Percentiles rank a stretch among this genome's conserved stretches.
phyloP scores from a whole-genome alignment of 2,888 invertebrate genomes.

The Synergus itoensis region DNA sequence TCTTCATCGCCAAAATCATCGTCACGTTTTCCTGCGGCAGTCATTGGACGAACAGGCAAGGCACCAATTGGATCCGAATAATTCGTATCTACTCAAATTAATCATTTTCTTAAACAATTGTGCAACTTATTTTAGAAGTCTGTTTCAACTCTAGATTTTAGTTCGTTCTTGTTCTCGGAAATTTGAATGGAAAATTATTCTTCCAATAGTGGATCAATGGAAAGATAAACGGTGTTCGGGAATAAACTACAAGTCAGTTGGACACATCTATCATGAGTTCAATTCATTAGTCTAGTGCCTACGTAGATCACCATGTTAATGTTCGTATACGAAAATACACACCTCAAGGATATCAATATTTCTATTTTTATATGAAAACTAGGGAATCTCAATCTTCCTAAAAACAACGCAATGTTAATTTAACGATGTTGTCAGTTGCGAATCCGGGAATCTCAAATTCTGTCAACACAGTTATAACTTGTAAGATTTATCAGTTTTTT shows the following conservation, averaged over 20 bases:
- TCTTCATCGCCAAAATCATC: constrained; percentile 88
- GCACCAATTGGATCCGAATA: constrained; percentile 82
- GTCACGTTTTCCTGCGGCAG: constrained; percentile 80
- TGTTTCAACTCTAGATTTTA: neutral
- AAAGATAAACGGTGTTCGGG: constrained; percentile 55
- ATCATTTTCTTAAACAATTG: too few relatives aligned
- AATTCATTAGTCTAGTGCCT: constrained; percentile 71
- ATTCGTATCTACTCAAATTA: constrained; percentile 76
- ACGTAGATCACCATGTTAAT: constrained; percentile 66
- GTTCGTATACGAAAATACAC: constrained; percentile 60
- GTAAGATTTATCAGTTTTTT: neutral
- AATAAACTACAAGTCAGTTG: constrained; percentile 66
- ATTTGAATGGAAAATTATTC: constrained; percentile 37
- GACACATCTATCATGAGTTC: constrained; percentile 69
- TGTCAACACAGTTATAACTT: neutral
- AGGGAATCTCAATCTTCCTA: too few relatives aligned
- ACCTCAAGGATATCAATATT: constrained; percentile 54
- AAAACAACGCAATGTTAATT: too few relatives aligned
- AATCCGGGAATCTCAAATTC: neutral
- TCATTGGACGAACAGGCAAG: constrained; percentile 80
- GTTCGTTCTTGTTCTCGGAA: neutral
- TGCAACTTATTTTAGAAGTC: too few relatives aligned
- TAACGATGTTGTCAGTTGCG: too few relatives aligned
- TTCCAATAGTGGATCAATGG: constrained; percentile 44
- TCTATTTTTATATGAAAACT: neutral